Percentiles rank a stretch among this genome's conserved stretches.
These are phyloP conservation scores for Theristicus caerulescens DNA, from an alignment of 2,113 vertebrate genomes.

Conservation along the genomic window DNA sequence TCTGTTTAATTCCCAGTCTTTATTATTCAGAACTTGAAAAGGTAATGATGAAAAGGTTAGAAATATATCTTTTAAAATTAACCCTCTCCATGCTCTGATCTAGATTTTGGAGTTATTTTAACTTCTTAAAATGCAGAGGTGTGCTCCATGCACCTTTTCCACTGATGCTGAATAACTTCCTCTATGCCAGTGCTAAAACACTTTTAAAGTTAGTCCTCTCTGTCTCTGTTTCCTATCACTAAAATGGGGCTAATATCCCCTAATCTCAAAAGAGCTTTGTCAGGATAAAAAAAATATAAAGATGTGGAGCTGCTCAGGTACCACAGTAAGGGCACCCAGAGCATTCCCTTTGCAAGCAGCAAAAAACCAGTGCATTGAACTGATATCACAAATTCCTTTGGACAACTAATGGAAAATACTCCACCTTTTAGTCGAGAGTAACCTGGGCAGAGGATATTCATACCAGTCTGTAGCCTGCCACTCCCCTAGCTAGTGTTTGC, in stretches of 20 bases:
- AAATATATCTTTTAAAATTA: not conserved
- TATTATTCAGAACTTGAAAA: not conserved
- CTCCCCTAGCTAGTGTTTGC: not conserved
- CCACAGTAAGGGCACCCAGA: not conserved
- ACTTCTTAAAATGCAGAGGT: not conserved
- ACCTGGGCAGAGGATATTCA: not conserved
- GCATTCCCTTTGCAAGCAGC: not conserved
- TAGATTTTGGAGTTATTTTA: not conserved
- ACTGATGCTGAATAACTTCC: not conserved
- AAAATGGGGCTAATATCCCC: not conserved
- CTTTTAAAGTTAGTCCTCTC: not conserved
- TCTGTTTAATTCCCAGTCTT: not conserved
- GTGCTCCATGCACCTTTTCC: not conserved
- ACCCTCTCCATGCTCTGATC: not conserved
- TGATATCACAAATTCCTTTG: not conserved
- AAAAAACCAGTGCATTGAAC: not conserved
- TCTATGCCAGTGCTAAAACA: not conserved
- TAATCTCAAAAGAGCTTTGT: not conserved
- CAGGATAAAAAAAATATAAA: rapidly evolving
- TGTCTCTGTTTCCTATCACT: not conserved
- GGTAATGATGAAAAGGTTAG: not conserved
- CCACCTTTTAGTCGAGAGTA: not conserved
- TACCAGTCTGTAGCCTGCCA: not conserved
- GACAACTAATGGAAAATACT: not conserved
- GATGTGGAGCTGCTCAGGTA: not conserved